A percentile compares a stretch with the other conserved stretches of the same genome.
Evolutionary conservation across 2,888 invertebrate species (phyloP).

Genomic region (Agriotes lineatus): DNA sequence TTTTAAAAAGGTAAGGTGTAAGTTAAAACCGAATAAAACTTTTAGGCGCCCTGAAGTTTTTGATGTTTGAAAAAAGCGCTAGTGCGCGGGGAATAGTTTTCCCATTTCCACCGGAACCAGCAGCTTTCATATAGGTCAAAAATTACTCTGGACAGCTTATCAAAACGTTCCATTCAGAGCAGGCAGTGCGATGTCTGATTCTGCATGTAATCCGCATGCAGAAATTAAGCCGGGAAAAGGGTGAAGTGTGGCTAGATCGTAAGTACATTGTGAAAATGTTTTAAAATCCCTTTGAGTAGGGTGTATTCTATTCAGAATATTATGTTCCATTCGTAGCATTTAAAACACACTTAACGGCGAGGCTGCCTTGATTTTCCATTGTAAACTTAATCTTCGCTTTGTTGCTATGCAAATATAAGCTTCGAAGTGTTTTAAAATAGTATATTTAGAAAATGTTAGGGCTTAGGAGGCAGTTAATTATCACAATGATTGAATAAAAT

Average conservation of each 20-base stretch:
- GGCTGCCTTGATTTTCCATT: constrained; percentile 3
- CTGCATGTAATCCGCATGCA: background rate
- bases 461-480: background rate
- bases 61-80: background rate
- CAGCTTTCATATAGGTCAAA: no score
- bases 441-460: constrained; percentile 4
- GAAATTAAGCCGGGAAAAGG: constrained; percentile 3
- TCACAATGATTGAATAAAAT: no score
- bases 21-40: constrained; percentile 34
- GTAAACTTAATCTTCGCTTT: constrained; percentile 20
- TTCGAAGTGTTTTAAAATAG: constrained; percentile 15
- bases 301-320: constrained; percentile 8
- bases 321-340: constrained; percentile 1
- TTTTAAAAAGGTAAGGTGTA: constrained; percentile 39
- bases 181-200: background rate
- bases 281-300: constrained; percentile 15
- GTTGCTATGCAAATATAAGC: constrained; percentile 10
- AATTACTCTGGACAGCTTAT: no score
- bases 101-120: no score
- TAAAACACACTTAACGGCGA: background rate
- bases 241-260: background rate
- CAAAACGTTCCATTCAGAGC: no score
- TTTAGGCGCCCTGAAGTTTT: constrained; percentile 11
- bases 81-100: no score
- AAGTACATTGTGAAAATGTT: constrained; percentile 14